Base-by-base conservation (phyloP, 1,140 invertebrate genomes). In the Dendroctonus ponderosae region DNA sequence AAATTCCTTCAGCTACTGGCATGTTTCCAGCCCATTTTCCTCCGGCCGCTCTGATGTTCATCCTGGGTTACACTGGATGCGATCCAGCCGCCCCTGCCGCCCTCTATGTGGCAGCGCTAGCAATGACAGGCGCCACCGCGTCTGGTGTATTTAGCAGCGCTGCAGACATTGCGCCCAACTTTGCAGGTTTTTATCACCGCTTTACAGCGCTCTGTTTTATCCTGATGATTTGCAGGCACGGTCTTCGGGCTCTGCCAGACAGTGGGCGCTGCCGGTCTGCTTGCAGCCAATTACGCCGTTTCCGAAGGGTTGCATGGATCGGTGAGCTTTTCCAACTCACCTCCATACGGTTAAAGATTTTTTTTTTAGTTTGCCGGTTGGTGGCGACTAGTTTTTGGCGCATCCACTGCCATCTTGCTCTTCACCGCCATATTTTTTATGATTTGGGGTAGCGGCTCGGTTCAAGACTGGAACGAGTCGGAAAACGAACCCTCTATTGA, bases 251-350 rank as follows among this genome's bases (percentile, higher is more conserved):
- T 85, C 2, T 84, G 83, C 73, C 84, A 84, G 46, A 85, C 84
- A 3, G 75, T 85, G 11, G 84, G 84, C 0, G 83, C 84, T 40
- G 83, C 82, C 5, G 84, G 84, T 8, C 70, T 84, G 50, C 74
- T 85, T 14, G 82, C 82, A 15, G 83, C 84, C n/a, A 85, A 84
- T 76, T 85, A 85, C 70, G 83, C 84, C 40, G 83, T 85, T 54
- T 83, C 80, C 3, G 83, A 85, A 73, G 84, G 83, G 41, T 74
- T 85, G 42, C 83, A 84, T 65, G 84, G 84, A 52, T 85, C 83
- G 11, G 84, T 85, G 74, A 82, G 80, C 26, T 26, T 81, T n/a
- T 14, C 50, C 50, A 46, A 3, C 4, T 57, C 44, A 49, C 51
- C 6, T 66, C 44, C 58, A 58, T 43, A 67, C 15, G 14, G 15